A percentile compares a stretch with the other conserved stretches of the same genome.
Conservation (phyloP, 1,140 invertebrate genomes). For the Apis cerana region DNA sequence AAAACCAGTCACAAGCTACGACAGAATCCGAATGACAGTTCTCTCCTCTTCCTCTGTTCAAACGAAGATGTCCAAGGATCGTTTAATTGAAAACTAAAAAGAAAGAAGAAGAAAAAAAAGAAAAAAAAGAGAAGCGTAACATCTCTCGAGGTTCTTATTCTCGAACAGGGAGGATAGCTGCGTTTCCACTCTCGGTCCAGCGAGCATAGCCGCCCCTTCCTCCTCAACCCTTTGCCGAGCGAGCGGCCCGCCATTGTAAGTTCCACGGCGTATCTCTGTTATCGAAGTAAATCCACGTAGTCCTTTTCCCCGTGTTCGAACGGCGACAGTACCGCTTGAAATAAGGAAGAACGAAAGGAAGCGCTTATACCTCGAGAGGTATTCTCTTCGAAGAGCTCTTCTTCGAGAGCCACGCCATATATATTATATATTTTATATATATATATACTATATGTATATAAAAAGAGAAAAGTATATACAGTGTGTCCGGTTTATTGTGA, state of each 20-base stretch:
- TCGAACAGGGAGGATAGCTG: neutral
- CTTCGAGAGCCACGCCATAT: constrained; percentile 34
- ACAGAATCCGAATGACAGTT: neutral
- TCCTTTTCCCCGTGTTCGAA: constrained; percentile 48
- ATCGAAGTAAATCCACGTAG: constrained; percentile 68
- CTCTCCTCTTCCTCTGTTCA: neutral
- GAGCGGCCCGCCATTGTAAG: constrained; percentile 43
- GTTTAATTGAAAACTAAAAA: constrained; percentile 41
- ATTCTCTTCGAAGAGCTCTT: constrained; percentile 61
- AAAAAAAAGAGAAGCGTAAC: neutral
- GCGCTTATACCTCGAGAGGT: constrained; percentile 64
- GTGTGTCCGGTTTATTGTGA: too few relatives aligned
- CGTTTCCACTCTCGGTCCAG: constrained; percentile 1
- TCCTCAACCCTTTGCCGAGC: constrained; percentile 3
- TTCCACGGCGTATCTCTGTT: constrained; percentile 61
- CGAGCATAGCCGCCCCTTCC: neutral
- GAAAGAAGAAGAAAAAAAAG: neutral
- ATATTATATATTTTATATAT: constrained; percentile 9
- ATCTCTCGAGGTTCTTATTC: neutral
- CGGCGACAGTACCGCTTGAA: constrained; percentile 48
- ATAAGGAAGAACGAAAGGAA: constrained; percentile 61
- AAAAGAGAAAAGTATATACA: constrained; percentile 9
- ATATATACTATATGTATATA: neutral
- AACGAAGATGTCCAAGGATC: neutral
- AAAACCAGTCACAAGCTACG: neutral